A percentile compares a stretch with the other conserved stretches of the same genome.
Conservation (phyloP, 2,888 invertebrate genomes). For the Amphipoea lucens region DNA sequence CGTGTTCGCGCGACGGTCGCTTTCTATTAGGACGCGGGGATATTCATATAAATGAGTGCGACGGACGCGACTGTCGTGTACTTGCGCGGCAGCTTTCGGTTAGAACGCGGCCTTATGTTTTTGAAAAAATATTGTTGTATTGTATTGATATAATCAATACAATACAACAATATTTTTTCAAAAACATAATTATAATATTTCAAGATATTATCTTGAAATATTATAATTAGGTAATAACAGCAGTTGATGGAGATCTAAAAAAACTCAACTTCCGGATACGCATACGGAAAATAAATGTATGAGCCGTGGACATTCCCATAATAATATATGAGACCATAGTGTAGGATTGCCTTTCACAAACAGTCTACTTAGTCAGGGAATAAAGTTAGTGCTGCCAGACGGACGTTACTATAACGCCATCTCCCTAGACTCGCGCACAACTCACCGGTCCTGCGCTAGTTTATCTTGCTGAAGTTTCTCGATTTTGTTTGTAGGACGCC, state of each 20-base stretch:
- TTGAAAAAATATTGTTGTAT: not conserved
- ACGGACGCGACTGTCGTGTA: too few species aligned
- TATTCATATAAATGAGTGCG: not conserved
- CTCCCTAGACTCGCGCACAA: constrained; percentile 64
- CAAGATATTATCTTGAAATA: not conserved
- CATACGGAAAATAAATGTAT: not conserved
- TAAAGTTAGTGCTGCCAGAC: too few species aligned
- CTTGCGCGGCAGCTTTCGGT: not conserved
- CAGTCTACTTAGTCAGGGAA: not conserved
- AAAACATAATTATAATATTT: too few species aligned
- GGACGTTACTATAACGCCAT: constrained; percentile 72
- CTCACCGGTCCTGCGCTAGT: constrained; percentile 80
- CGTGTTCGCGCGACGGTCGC: not conserved
- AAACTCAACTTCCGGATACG: not conserved
- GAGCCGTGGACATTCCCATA: not conserved
- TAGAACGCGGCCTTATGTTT: not conserved
- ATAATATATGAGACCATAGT: not conserved
- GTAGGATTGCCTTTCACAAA: not conserved
- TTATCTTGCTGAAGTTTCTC: constrained; percentile 77
- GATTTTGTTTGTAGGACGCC: constrained; percentile 66
- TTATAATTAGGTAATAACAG: not conserved
- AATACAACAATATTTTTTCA: too few species aligned
- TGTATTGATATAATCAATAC: too few species aligned
- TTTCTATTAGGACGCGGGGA: not conserved
- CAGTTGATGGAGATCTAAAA: not conserved